Evolutionary conservation across 2,888 invertebrate species (phyloP), one percentile per base, ranked within the genome.

Genomic region (Sphecodes monilicornis): DNA sequence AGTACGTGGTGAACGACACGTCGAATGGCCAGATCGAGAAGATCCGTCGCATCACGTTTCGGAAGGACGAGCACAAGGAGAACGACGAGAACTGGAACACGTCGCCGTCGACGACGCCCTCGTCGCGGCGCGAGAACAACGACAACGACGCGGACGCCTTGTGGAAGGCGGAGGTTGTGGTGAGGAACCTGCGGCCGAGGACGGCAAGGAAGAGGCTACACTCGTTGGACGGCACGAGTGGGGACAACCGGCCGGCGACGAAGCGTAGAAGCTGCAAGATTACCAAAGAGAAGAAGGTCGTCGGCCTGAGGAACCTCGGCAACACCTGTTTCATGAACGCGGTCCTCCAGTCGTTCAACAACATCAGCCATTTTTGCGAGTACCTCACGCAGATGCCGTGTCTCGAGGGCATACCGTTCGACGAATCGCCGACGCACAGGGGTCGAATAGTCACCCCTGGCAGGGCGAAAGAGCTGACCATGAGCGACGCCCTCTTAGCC

Each of bases 291-390:
- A 96, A 96, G 92, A 96, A 96, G 92, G 96, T 97, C 82, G 97
- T 97, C 90, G 97, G 98, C 57, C 95, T 98, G 92, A 96, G 97
- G 92, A 98, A 98, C 95, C 95, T 98, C 93, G 98, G 98, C 89
- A 98, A 98, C 94, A 98, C 98, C 75, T 98, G 98, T 94, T 98
- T 98, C 93, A 98, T 98, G 98, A 98, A 98, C 95, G 97, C 97
- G 32, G 98, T 98, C 82, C 95, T 98, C 83, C 98, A 98, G 94
- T 97, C 97, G 90, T 95, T 98, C 95, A 98, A 97, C 93, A 97
- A 98, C 94, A 97, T 98, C 93, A 97, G 97, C 94, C 97, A 97
- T 93, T 98, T 98, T 94, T 97, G 97, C 95, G 97, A 97, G 91
- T 98, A 97, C 94, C 97, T 98, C 91, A 97, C 97, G 93, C 96